Evolutionary conservation across 2,113 vertebrate genomes (phyloP).

Genomic region (Syrmaticus mikado): DNA sequence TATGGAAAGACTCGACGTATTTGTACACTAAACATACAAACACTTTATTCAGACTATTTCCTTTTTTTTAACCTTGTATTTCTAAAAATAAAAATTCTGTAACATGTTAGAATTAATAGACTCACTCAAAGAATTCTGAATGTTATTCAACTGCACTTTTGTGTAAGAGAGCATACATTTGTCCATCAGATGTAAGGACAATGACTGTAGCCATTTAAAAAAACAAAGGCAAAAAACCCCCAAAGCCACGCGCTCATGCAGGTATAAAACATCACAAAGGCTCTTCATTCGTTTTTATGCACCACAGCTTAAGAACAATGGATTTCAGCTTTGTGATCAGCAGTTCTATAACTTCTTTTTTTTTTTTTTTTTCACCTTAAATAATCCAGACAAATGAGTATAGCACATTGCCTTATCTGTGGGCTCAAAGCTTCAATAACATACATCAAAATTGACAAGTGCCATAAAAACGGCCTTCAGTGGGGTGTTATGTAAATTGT

Average conservation of each 20-base stretch:
- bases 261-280: not conserved
- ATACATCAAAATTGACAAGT: constrained; percentile 54
- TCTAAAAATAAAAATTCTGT: not conserved
- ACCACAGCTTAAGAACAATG: not conserved
- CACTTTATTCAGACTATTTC: not conserved
- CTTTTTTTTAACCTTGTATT: not conserved
- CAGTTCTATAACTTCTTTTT: not conserved
- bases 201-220: not conserved
- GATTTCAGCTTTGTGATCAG: not conserved
- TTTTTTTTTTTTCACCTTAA: not conserved
- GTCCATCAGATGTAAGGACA: not conserved
- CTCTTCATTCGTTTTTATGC: not conserved
- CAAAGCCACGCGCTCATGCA: not conserved
- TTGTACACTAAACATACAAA: not conserved
- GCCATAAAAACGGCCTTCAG: constrained; percentile 21
- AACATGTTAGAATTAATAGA: not conserved
- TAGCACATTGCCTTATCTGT: not conserved
- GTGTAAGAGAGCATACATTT: not conserved
- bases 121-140: not conserved
- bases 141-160: not conserved
- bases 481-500: constrained; percentile 60
- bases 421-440: not conserved
- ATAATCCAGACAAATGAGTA: not conserved
- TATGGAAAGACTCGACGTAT: not conserved
- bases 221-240: no score